Evolutionary conservation across 1,140 invertebrate genomes (phyloP).

Genomic region (Drosophila gunungcola): DNA sequence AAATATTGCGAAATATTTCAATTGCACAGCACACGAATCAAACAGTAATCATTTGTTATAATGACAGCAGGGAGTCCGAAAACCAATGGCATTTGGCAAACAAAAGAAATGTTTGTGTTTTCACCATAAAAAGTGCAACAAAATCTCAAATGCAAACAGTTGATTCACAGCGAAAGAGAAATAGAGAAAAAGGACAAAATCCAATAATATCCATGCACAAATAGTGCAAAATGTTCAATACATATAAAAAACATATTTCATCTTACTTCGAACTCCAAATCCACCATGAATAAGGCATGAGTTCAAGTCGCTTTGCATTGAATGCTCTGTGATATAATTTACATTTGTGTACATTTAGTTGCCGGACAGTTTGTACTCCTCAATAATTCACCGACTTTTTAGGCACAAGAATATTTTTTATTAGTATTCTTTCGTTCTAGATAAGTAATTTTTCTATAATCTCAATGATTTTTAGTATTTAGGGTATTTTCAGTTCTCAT

Average conservation of each 20-base stretch:
- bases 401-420: not conserved
- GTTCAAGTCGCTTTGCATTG: conserved; percentile 2
- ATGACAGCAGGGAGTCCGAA: conserved; percentile 27
- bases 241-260: conserved; percentile 36
- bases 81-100: conserved; percentile 22
- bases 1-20: conserved; percentile 39
- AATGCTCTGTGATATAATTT: conserved; percentile 19
- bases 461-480: too few species aligned
- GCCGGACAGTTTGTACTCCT: conserved; percentile 16
- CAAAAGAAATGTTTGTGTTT: conserved; percentile 8
- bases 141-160: conserved; percentile 11
- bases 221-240: conserved; percentile 27
- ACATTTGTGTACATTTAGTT: conserved; percentile 21
- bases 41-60: conserved; percentile 43
- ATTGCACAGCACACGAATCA: conserved; percentile 11
- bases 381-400: conserved; percentile 24
- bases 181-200: not conserved
- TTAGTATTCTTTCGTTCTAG: too few species aligned
- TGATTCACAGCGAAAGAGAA: not conserved
- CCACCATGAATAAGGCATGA: conserved; percentile 39
- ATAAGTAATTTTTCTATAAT: too few species aligned
- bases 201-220: conserved; percentile 1
- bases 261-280: conserved; percentile 20
- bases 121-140: conserved; percentile 32
- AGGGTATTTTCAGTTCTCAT: too few species aligned